A percentile compares a stretch with the other conserved stretches of the same genome.
Evolutionary conservation across 1,140 invertebrate genomes (phyloP).

Genomic region (Sarcophaga peregrina): DNA sequence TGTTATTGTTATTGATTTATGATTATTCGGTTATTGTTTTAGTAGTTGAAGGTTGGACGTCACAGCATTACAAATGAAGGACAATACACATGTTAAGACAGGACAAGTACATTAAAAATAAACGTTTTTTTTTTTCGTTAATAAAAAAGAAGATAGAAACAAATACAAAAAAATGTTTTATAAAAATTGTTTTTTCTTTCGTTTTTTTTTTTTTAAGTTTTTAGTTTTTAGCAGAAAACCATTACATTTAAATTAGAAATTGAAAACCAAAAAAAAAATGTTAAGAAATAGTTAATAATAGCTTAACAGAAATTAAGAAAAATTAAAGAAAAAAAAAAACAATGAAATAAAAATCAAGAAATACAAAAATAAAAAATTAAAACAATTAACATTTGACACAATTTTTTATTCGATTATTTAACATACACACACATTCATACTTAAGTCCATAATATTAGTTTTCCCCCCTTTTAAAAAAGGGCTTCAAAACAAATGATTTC

Average conservation of each 20-base stretch:
- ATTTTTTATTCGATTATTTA: not conserved
- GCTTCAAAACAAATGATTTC: no score
- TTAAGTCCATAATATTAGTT: not conserved
- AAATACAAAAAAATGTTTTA: conserved; percentile 29
- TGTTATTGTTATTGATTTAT: not conserved
- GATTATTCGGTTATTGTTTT: not conserved
- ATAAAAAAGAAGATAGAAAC: conserved; percentile 37
- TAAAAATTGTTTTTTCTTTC: no score
- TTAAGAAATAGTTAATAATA: conserved; percentile 4
- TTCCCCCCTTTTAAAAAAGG: not conserved
- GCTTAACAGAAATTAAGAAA: not conserved
- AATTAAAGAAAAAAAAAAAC: not conserved
- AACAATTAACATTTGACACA: conserved; percentile 36
- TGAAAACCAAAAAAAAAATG: not conserved
- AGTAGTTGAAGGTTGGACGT: not conserved
- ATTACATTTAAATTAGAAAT: conserved; percentile 28
- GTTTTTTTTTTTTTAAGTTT: conserved; percentile 2
- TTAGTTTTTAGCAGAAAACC: conserved; percentile 31
- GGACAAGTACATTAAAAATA: conserved; percentile 40
- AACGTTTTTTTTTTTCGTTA: not conserved
- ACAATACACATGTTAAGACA: conserved; percentile 40
- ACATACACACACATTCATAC: conserved; percentile 23
- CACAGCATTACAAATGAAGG: conserved; percentile 38
- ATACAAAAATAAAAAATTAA: not conserved
- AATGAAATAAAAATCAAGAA: not conserved